Base-by-base conservation (phyloP, 2,113 vertebrate species). In the Aegithalos caudatus region DNA sequence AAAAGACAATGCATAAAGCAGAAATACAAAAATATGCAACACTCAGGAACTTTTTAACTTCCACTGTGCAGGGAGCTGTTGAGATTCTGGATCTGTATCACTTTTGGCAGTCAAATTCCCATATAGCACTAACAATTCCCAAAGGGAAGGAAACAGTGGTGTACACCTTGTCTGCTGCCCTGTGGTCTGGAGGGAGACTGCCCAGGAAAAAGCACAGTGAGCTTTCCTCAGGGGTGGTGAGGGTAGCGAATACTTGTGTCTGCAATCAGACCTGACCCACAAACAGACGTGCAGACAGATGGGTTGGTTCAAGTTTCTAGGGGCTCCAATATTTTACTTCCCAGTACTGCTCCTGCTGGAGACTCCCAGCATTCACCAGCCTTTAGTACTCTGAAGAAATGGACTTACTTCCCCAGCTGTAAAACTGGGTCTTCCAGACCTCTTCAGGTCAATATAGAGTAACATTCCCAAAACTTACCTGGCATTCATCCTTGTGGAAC, bases 231-330 rank as follows among this genome's bases (percentile, higher is more conserved):
- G 19, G 29, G 14, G 8, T 4, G 1, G 3, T 24, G 53, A 45
- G 33, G 16, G 31, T 66, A 45, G 56, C 47, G 28, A 0, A 0
- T 33, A 13, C 47, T 57, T 3, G 2, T 44, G 35, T 24, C 80
- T 64, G 25, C 0, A 1, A 44, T 76, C 48, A 38, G 53, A 28
- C 47, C 64, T 62, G 44, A 60, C 53, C 38, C 22, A 62, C 57
- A 58, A 67, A 62, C 51, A 50, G 61, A 83, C 2, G 14, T 62
- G 57, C 65, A 58, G 35, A 24, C 0, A 0, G 76, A 45, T 0
- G 13, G 10, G 15, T 50, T 67, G 21, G 38, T 80, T 88, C 35
- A 86, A 16, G 25, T 80, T 86, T 54, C 58, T 0, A 0, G 42
- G 61, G 85, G 5, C 62, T 80, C 31, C 23, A 37, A 19, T 35